phyloP scores from a whole-genome alignment of 2,888 invertebrate genomes.

The Adelognathus sp. region DNA sequence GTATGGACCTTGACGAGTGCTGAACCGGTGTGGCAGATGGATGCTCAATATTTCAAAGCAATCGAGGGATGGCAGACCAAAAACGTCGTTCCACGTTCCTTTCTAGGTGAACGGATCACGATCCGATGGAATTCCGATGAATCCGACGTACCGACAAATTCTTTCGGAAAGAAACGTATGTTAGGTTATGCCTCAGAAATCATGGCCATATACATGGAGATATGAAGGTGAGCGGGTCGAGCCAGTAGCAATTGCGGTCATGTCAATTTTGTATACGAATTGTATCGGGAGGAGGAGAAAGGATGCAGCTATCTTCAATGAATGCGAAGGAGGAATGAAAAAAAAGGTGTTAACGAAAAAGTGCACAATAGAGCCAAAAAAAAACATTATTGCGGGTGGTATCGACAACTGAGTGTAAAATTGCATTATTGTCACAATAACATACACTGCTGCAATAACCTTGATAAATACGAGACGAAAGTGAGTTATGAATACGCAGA shows the following conservation, averaged over 20 bases:
- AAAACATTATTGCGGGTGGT: too few relatives aligned
- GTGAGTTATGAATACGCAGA: not conserved
- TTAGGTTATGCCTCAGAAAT: not conserved
- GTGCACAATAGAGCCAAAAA: too few relatives aligned
- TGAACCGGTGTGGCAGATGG: not conserved
- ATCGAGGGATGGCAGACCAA: not conserved
- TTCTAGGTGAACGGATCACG: not conserved
- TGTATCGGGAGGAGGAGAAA: not conserved
- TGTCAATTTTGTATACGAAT: not conserved
- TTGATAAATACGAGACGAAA: not conserved
- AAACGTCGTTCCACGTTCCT: conserved; percentile 23
- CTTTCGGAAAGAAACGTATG: conserved; percentile 7
- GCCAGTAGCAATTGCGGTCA: not conserved
- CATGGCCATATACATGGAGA: not conserved
- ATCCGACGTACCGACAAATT: conserved; percentile 41
- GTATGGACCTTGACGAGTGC: not conserved
- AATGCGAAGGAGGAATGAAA: too few relatives aligned
- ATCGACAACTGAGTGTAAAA: too few relatives aligned
- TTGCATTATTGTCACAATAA: too few relatives aligned
- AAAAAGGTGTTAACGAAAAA: too few relatives aligned
- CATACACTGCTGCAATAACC: too few relatives aligned
- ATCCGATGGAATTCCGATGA: conserved; percentile 29
- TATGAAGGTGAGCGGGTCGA: not conserved
- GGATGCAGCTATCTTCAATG: too few relatives aligned
- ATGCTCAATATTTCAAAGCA: conserved; percentile 25